These are phyloP conservation scores for Furcula furcula DNA, from an alignment of 2,888 invertebrate species.

Conservation along the genomic window DNA sequence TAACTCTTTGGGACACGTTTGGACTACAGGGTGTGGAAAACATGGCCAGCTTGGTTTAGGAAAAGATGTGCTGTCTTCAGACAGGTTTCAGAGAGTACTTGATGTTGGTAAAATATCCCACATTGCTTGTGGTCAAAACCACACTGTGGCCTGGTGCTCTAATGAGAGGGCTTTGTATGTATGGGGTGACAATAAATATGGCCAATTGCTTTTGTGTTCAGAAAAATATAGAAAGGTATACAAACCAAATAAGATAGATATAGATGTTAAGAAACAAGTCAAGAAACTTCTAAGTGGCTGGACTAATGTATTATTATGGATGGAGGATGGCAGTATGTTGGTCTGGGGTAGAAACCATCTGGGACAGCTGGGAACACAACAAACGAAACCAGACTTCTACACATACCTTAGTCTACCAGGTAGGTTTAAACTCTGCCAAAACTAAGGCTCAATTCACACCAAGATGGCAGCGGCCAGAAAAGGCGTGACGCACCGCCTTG, in stretches of 20 bases:
- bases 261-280: conserved; percentile 78
- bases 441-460: no score
- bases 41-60: conserved; percentile 86
- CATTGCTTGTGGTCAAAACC: conserved; percentile 91
- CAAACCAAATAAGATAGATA: conserved; percentile 78
- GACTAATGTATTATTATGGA: conserved; percentile 87
- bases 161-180: conserved; percentile 83
- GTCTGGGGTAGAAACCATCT: conserved; percentile 92
- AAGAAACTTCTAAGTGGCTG: conserved; percentile 86
- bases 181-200: conserved; percentile 93
- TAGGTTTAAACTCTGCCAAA: conserved; percentile 14
- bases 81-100: conserved; percentile 77
- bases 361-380: conserved; percentile 85
- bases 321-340: conserved; percentile 83
- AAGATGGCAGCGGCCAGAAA: no score
- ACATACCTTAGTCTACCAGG: conserved; percentile 60
- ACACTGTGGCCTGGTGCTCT: conserved; percentile 83
- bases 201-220: conserved; percentile 85
- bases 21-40: conserved; percentile 85
- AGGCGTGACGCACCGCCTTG: no score
- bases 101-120: conserved; percentile 80
- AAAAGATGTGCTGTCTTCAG: conserved; percentile 48
- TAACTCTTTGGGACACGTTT: conserved; percentile 82
- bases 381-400: conserved; percentile 43
- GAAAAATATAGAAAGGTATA: conserved; percentile 73